These are phyloP conservation scores for Dynastes maya DNA, from an alignment of 2,888 invertebrate genomes.

Conservation along the genomic window DNA sequence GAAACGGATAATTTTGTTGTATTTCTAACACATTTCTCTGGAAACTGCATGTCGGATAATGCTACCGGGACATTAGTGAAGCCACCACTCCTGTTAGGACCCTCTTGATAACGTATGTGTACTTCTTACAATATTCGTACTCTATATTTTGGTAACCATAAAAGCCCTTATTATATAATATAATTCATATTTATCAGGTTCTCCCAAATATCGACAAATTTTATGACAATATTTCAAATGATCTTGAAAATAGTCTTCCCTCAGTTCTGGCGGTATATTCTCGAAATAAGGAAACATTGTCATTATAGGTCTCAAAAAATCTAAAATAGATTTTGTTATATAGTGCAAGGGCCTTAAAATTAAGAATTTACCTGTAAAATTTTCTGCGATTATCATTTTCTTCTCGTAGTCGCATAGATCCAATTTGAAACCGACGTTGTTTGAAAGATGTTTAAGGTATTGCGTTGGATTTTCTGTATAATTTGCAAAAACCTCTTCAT, in stretches of 20 bases:
- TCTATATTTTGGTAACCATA: background rate
- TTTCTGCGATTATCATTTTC: background rate
- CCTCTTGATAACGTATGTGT: no score
- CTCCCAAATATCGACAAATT: background rate
- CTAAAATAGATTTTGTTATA: background rate
- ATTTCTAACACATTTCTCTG: no score
- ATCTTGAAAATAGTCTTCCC: slow-evolving; percentile 25
- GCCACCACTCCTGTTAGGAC: no score
- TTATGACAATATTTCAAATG: background rate
- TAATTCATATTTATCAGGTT: slow-evolving; percentile 6
- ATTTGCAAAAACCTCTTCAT: background rate
- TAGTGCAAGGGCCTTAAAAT: no score
- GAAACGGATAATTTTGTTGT: no score
- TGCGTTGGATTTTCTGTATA: slow-evolving; percentile 1
- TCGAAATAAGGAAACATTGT: background rate
- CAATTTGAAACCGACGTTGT: slow-evolving; percentile 3
- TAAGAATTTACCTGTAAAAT: slow-evolving; percentile 3
- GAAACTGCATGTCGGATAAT: no score
- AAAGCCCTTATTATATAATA: background rate
- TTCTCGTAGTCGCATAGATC: slow-evolving; percentile 8
- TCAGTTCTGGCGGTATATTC: background rate
- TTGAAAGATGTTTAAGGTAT: background rate
- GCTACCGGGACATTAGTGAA: no score
- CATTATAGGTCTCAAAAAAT: background rate
- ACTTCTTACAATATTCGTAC: no score